Base-by-base conservation (phyloP, 2,113 vertebrate genomes). In the Calypte anna region DNA sequence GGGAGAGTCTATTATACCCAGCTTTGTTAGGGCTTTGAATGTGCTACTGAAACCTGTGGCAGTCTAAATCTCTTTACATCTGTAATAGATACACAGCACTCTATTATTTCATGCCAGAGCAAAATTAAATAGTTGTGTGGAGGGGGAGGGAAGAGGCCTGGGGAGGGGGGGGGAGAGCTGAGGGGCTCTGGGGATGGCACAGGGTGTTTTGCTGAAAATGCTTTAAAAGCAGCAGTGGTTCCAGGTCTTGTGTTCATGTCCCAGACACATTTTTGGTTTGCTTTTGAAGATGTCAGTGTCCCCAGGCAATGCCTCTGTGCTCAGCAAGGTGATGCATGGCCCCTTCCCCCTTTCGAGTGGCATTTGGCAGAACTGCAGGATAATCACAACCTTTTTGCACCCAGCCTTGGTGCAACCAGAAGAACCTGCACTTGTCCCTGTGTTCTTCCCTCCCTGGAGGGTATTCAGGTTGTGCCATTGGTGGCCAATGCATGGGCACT, bases 11-110 rank as follows among this genome's bases (percentile, higher is more conserved):
- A 98, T 98, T 98, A 99, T 97, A 96, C 97, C 96, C 97, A 96
- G 97, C 98, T 99, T 98, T 98, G 98, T 98, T 98, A 98, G 96
- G 98, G 97, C 97, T 97, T 93, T 98, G 97, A 98, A 98, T 98
- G 98, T 97, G 97, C 96, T 53, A 95, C 88, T 95, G 93, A 97
- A 93, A 98, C 97, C 98, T 94, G 97, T 96, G 94, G 97, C 97
- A 98, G 97, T 76, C 98, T 96, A 98, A 98, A 98, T 98, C 98
- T 98, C 97, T 92, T 97, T 96, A 82, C 97, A 98, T 98, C 98
- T 98, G 97, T 97, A 98, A 98, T 96, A 98, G 98, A 98, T 98
- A 98, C 98, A 98, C 97, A 97, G 97, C 96, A 96, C 97, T 98
- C 98, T 98, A 98, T 98, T 98, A 98, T 98, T 98, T 98, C 98